Conservation (phyloP, 2,888 invertebrate genomes). For the Pantelozetes paolii region DNA sequence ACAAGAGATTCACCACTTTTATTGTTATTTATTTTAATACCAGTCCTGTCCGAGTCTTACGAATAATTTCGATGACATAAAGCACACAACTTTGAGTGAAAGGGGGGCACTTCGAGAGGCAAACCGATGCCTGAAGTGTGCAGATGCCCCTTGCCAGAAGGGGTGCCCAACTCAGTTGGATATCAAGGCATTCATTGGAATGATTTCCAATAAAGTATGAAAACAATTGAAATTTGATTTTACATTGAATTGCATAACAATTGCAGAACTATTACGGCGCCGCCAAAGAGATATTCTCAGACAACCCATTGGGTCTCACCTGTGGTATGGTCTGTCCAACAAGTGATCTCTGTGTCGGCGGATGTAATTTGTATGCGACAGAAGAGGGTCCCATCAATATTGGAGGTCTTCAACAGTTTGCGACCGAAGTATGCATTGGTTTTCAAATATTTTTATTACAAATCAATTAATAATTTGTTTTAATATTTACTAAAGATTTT, state of each 20-base stretch:
- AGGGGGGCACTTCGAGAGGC: conserved; percentile 87
- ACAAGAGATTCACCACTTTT: conserved; percentile 2
- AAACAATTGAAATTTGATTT: background rate
- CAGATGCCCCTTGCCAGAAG: conserved; percentile 96
- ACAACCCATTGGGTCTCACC: conserved; percentile 90
- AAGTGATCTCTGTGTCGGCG: conserved; percentile 95
- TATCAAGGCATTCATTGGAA: conserved; percentile 91
- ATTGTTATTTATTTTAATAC: background rate
- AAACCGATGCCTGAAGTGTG: conserved; percentile 80
- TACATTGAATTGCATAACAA: background rate
- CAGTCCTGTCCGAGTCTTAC: conserved; percentile 51
- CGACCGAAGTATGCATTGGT: conserved; percentile 71
- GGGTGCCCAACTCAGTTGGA: conserved; percentile 97
- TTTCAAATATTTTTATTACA: background rate
- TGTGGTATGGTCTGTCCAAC: conserved; percentile 99
- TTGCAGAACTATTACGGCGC: conserved; percentile 93
- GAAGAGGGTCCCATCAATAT: conserved; percentile 99
- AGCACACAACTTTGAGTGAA: conserved; percentile 94
- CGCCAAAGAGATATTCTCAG: conserved; percentile 86
- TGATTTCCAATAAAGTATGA: conserved; percentile 83
- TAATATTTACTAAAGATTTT: conserved; percentile 64
- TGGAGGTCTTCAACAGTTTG: conserved; percentile 95
- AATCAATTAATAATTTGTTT: background rate
- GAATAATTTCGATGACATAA: conserved; percentile 93
- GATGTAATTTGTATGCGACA: conserved; percentile 89